These are phyloP conservation scores for Anableps anableps DNA, from an alignment of 2,797 vertebrate genomes.

Conservation along the genomic window DNA sequence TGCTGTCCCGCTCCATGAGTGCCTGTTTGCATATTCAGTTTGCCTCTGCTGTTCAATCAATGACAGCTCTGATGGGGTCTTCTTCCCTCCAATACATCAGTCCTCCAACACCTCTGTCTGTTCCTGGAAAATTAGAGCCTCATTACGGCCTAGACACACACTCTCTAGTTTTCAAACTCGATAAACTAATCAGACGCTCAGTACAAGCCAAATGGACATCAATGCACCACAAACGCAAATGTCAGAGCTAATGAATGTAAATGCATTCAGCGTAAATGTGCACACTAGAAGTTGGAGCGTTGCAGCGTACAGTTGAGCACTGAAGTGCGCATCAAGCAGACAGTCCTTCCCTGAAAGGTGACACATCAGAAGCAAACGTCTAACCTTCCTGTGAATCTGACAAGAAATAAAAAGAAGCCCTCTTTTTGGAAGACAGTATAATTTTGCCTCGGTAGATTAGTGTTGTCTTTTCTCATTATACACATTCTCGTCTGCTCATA, in stretches of 20 bases:
- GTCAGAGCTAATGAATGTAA: constrained; percentile 64
- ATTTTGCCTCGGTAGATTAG: constrained; percentile 45
- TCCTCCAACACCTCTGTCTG: constrained; percentile 31
- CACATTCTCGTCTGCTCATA: constrained; percentile 41
- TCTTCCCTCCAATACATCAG: constrained; percentile 39
- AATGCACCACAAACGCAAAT: constrained; percentile 54
- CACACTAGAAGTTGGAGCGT: constrained; percentile 40
- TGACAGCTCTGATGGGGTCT: constrained; percentile 27
- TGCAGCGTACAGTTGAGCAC: constrained; percentile 9
- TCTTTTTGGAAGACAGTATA: constrained; percentile 1
- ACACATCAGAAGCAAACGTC: background rate
- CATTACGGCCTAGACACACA: constrained; percentile 53
- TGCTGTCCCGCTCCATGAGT: constrained; percentile 33
- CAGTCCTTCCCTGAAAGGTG: constrained; percentile 7
- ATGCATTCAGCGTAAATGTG: constrained; percentile 54
- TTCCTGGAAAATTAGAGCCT: constrained; percentile 43
- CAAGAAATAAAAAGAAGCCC: background rate
- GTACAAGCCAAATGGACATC: constrained; percentile 53
- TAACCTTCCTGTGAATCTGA: constrained; percentile 13
- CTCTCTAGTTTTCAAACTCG: constrained; percentile 56
- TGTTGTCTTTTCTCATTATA: constrained; percentile 61
- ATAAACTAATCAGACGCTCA: constrained; percentile 64
- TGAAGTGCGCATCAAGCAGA: constrained; percentile 14
- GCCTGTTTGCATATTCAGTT: constrained; percentile 51
- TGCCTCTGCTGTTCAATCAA: constrained; percentile 45